Base-by-base conservation (phyloP, 2,797 vertebrate genomes). In the Mus spretus region DNA sequence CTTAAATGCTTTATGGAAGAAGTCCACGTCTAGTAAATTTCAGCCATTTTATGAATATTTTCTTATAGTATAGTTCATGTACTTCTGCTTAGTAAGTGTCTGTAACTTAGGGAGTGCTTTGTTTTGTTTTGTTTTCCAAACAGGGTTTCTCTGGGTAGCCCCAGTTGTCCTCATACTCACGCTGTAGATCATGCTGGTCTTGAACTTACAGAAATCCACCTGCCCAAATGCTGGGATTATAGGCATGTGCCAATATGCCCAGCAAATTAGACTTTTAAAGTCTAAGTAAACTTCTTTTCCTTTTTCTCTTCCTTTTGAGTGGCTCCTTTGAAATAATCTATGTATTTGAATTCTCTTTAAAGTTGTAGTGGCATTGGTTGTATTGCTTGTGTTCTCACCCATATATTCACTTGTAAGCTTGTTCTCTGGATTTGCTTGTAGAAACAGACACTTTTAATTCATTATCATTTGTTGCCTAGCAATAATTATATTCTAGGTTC, bases 381-480 rank as follows among this genome's bases (percentile, higher is more conserved):
- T 95, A 61, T 89, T 94, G 26, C 53, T 95, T 24, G 87, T 61
- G 65, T 20, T 96, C 28, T 91, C 77, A 89, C 53, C 28, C 19
- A 83, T 87, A 59, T 24, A 74, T 90, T 91, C 22, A 84, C 63
- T 31, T 92, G 3, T 59, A 92, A 67, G 6, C 65, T 94, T 82
- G 28, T 91, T 28, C 75, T 82, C 34, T 91, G 70, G 91, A 79
- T 96, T 96, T 92, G 77, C 79, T 97, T 96, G 28, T 89, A 79
- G 78, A 95, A 40, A 1, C 82, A 79, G 81, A 78, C 37, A 50
- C 81, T 5, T 95, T 96, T 92, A n/a, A 82, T 92, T 95, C 20
- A 24, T 5, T 85, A 28, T 5, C 81, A 77, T 85, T 92, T 95
- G 47, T 85, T 81, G 47, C 37, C 37, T 19, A 59, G 26, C 67